Evolutionary conservation across 2,797 vertebrate species (phyloP), one percentile per base, ranked within the genome.

Genomic region (Sternarchorhynchus goeldii): DNA sequence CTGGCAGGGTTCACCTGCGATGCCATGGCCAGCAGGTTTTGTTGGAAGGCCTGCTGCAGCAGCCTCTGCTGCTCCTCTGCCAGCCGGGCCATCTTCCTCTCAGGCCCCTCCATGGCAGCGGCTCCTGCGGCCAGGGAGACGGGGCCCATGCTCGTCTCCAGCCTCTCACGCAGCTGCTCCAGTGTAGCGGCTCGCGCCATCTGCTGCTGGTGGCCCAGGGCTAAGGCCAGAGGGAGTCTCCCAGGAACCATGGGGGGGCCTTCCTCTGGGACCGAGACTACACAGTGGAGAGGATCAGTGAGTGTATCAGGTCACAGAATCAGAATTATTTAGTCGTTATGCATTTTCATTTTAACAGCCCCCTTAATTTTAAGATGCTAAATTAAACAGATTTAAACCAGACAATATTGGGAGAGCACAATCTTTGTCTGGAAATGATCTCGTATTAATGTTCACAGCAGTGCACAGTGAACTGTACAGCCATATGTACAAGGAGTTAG

Each of bases 1-100:
- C 82, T 91, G 81, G 88, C 58, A 5, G 93, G 93, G 94, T 94
- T 96, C 70, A 93, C 90, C 73, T 93, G 93, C 17, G 93, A 93
- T 0, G 98, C 95, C 93, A 97, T 89, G 86, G 92, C 95, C 84
- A 99, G 86, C 1, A 98, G 91, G 92, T 96, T 97, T 75, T 97
- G 96, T 82, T 99, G 97, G 53, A 99, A 91, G 2, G 96, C 95
- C 89, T 98, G 98, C 86, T 98, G 97, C 82, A 97, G 93, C 6
- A 99, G 90, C 67, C 97, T 93, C 88, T 99, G 97, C 84, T 99
- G 96, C 84, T 98, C 94, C 87, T 96, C 96, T 0, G 94, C 93
- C 86, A 96, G 86, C 17, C 94, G 88, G 0, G 95, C 87, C 32
- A 89, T 91, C 75, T 96, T 96, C 90, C 96, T 97, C 87, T 98